phyloP scores from a whole-genome alignment of 1,140 invertebrate genomes.

The Ladona fulva region DNA sequence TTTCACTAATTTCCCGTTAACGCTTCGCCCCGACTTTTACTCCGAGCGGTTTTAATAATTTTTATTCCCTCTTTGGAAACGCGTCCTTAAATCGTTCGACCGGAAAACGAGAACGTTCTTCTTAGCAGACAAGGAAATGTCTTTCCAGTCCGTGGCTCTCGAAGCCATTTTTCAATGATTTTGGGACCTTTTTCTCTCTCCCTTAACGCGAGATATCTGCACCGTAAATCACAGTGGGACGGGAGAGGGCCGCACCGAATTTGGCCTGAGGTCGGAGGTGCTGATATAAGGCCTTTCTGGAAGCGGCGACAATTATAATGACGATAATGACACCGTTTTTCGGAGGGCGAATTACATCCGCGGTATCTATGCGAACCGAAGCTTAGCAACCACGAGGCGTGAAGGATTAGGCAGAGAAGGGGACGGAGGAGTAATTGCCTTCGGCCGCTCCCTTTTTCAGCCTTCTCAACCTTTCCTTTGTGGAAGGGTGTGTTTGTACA shows the following conservation, averaged over 20 bases:
- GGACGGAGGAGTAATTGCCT: too few species aligned
- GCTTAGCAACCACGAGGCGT: too few species aligned
- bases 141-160: neutral
- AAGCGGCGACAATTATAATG: neutral
- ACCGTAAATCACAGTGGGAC: neutral
- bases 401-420: too few species aligned
- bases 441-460: too few species aligned
- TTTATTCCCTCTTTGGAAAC: neutral
- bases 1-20: too few species aligned
- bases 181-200: neutral
- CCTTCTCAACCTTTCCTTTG: too few species aligned
- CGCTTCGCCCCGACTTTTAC: too few species aligned
- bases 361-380: too few species aligned
- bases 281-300: neutral
- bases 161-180: slow-evolving; percentile 10
- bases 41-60: too few species aligned
- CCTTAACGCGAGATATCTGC: neutral
- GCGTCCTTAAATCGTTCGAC: slow-evolving; percentile 1
- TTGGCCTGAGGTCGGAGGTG: neutral
- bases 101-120: slow-evolving; percentile 4
- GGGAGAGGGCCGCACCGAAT: neutral
- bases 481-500: too few species aligned
- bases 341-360: too few species aligned
- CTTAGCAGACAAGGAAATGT: slow-evolving; percentile 5
- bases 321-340: neutral